A percentile compares a stretch with the other conserved stretches of the same genome.
Conservation (phyloP, 2,797 vertebrate species). For the Phrynocephalus vlangalii region DNA sequence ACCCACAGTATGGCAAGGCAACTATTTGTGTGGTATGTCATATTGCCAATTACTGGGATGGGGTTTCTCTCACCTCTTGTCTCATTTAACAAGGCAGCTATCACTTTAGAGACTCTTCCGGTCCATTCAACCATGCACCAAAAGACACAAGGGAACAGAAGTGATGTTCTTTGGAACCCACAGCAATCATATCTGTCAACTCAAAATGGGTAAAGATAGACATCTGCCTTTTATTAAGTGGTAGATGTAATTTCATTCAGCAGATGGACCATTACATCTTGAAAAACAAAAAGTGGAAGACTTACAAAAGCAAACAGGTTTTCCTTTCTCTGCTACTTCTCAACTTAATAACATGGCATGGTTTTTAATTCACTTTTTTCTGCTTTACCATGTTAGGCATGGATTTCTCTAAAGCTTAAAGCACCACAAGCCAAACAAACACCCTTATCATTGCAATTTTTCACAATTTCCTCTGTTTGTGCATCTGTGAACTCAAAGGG, state of each 20-base stretch:
- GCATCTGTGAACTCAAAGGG: constrained; percentile 61
- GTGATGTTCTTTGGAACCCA: background rate
- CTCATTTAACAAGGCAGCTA: background rate
- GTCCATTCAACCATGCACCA: background rate
- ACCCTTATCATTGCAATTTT: constrained; percentile 69
- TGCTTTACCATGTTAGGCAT: constrained; percentile 61
- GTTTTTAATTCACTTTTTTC: constrained; percentile 72
- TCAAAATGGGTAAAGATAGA: background rate
- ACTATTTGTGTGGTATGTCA: background rate
- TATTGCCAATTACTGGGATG: background rate
- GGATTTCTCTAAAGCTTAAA: constrained; percentile 65
- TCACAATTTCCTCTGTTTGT: constrained; percentile 66
- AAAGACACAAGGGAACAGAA: background rate
- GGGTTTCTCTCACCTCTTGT: background rate
- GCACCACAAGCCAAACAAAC: constrained; percentile 67
- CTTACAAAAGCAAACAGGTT: constrained; percentile 32
- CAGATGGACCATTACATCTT: constrained; percentile 31
- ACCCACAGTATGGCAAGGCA: background rate
- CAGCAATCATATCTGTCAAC: background rate
- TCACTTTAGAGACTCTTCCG: background rate
- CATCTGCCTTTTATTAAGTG: constrained; percentile 13
- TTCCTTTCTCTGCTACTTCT: constrained; percentile 18
- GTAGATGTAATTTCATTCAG: constrained; percentile 31
- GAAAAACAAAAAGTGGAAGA: background rate
- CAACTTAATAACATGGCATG: constrained; percentile 55